Evolutionary conservation across 1,140 invertebrate species (phyloP).

Genomic region (Hylaeus volcanicus): DNA sequence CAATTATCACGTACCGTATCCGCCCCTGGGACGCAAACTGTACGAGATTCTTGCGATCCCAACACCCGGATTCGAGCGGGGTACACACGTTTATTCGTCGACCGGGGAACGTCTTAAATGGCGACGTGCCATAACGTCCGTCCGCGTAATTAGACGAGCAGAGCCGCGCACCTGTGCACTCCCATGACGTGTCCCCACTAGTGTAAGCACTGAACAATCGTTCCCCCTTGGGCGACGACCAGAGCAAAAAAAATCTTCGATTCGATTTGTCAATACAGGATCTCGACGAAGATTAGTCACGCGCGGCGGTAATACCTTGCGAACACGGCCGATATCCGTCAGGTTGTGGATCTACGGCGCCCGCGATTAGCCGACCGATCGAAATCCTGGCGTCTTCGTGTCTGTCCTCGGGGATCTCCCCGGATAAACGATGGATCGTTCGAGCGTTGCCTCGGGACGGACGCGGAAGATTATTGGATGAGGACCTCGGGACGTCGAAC

Average conservation of each 20-base stretch:
- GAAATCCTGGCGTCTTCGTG: constrained; percentile 38
- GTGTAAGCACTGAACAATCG: constrained; percentile 28
- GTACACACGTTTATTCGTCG: background rate
- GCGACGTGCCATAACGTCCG: constrained; percentile 58
- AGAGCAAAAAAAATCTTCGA: constrained; percentile 46
- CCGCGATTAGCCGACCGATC: constrained; percentile 19
- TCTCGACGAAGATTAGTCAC: constrained; percentile 71
- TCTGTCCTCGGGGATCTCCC: constrained; percentile 23
- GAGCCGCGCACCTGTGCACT: constrained; percentile 64
- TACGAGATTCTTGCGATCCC: background rate
- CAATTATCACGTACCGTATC: constrained; percentile 11
- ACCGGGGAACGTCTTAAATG: constrained; percentile 49
- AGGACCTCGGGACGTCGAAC: background rate
- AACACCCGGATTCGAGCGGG: background rate
- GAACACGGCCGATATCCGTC: constrained; percentile 38
- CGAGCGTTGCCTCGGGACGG: background rate
- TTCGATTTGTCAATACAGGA: constrained; percentile 73
- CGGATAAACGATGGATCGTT: constrained; percentile 15
- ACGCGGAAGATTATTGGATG: background rate
- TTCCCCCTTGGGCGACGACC: background rate
- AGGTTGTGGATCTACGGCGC: constrained; percentile 12
- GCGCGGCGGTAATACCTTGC: constrained; percentile 62
- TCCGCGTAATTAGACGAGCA: constrained; percentile 69
- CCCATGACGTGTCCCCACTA: constrained; percentile 61
- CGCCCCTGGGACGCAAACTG: background rate